phyloP scores from a whole-genome alignment of 2,113 vertebrate species.

The Proterorhinus semilunaris region DNA sequence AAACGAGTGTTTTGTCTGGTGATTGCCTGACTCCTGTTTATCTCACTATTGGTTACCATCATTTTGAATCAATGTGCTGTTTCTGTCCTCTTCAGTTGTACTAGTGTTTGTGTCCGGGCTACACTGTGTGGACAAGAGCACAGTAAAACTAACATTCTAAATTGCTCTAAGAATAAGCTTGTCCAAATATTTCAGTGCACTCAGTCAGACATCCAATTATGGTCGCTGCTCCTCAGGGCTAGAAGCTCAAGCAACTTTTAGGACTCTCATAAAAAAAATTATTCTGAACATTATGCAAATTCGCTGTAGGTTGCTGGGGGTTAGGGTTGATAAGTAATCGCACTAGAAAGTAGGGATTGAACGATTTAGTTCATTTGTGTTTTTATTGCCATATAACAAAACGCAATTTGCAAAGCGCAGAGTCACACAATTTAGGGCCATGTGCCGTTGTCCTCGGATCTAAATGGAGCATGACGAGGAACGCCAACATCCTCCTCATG shows the following conservation, averaged over 20 bases:
- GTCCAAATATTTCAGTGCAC: conserved; percentile 75
- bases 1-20: no score
- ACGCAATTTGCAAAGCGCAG: no score
- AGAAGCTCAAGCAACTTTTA: conserved; percentile 66
- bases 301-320: conserved; percentile 40
- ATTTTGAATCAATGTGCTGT: no score
- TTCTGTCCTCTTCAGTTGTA: neutral
- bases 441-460: no score
- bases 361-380: no score
- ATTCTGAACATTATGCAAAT: conserved; percentile 54
- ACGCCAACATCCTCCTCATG: no score
- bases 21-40: no score
- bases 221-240: conserved; percentile 55
- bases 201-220: conserved; percentile 76
- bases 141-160: conserved; percentile 66
- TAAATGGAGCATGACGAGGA: no score
- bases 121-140: conserved; percentile 40
- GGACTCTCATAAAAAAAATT: conserved; percentile 63
- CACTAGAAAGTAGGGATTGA: no score
- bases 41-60: no score
- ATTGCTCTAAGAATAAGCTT: conserved; percentile 69
- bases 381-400: no score
- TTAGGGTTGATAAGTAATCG: conserved; percentile 20
- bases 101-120: conserved; percentile 18
- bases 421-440: no score